phyloP scores from a whole-genome alignment of 2,888 invertebrate genomes.

The Psylliodes chrysocephalus region DNA sequence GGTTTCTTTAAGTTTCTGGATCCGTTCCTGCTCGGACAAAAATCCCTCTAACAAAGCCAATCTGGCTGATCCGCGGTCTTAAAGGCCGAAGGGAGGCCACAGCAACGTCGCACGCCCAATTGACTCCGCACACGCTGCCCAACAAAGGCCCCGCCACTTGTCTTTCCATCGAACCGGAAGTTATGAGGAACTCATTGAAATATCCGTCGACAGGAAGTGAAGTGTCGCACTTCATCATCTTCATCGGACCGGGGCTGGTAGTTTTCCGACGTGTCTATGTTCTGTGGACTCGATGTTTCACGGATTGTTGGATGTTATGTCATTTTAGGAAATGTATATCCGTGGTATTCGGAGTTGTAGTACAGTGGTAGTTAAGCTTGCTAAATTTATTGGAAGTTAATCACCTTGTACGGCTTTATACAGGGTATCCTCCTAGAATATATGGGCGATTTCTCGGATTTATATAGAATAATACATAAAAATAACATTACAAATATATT shows the following conservation, averaged over 20 bases:
- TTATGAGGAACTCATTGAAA: conserved; percentile 64
- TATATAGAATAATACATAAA: too few species aligned
- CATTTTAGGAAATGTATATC: neutral
- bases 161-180: conserved; percentile 59
- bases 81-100: conserved; percentile 6
- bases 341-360: neutral
- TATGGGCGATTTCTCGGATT: too few species aligned
- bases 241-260: conserved; percentile 46
- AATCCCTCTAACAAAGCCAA: conserved; percentile 58
- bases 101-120: conserved; percentile 57
- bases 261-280: conserved; percentile 48
- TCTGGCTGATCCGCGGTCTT: conserved; percentile 53
- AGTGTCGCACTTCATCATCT: conserved; percentile 58
- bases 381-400: too few species aligned
- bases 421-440: too few species aligned
- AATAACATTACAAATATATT: too few species aligned
- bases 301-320: conserved; percentile 1
- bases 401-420: too few species aligned
- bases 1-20: too few species aligned
- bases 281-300: conserved; percentile 28
- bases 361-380: too few species aligned
- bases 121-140: conserved; percentile 57
- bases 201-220: conserved; percentile 61
- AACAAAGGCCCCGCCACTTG: conserved; percentile 56
- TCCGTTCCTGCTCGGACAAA: neutral